Conservation (phyloP, 2,113 vertebrate species). For the Anser cygnoides region DNA sequence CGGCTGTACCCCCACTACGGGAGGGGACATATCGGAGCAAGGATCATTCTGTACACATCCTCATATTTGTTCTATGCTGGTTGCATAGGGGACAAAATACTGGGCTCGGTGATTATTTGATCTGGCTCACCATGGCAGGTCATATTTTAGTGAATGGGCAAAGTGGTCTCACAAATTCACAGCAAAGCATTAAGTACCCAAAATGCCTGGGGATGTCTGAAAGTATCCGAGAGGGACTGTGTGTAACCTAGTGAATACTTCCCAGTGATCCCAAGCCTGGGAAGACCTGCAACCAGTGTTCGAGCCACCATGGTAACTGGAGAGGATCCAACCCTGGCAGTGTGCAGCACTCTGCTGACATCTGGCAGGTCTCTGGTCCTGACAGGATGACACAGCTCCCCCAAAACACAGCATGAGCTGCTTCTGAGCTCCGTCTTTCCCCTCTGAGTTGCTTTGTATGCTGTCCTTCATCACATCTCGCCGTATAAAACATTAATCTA, state of each 20-base stretch:
- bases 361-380: neutral
- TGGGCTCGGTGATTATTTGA: neutral
- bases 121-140: neutral
- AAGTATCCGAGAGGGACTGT: neutral
- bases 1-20: neutral
- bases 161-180: neutral
- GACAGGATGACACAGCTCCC: rapidly evolving
- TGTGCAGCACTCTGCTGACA: neutral
- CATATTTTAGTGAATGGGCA: neutral
- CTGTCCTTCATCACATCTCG: neutral
- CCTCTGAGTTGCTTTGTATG: neutral
- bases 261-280: neutral
- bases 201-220: neutral
- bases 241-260: neutral
- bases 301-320: no score
- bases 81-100: neutral
- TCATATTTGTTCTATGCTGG: neutral
- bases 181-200: neutral
- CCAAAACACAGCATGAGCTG: neutral
- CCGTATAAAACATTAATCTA: neutral
- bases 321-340: neutral
- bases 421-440: neutral
- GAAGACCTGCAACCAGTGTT: neutral
- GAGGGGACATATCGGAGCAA: neutral
- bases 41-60: neutral